These are phyloP conservation scores for Myocastor coypus DNA, from an alignment of 2,113 vertebrate genomes.

Conservation along the genomic window DNA sequence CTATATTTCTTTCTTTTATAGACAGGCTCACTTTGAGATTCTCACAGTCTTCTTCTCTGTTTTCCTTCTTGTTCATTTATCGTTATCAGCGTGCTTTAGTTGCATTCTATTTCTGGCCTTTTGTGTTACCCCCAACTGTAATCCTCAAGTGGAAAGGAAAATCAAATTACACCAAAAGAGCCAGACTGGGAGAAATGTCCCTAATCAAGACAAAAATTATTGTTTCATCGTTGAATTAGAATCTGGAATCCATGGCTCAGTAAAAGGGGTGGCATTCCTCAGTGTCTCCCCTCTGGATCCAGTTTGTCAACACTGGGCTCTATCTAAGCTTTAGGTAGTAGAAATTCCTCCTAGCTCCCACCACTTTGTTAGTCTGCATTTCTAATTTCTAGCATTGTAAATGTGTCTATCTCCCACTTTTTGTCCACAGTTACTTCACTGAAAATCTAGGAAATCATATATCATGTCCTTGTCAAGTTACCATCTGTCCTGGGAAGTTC, in stretches of 20 bases:
- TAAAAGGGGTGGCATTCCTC: conserved; percentile 13
- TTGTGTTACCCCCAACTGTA: neutral
- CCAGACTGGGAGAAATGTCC: neutral
- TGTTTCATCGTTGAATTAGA: conserved; percentile 24
- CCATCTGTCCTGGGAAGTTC: neutral
- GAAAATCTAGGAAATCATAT: conserved; percentile 3
- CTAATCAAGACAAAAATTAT: conserved; percentile 14
- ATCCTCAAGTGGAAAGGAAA: neutral
- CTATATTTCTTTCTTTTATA: neutral
- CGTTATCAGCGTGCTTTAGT: neutral
- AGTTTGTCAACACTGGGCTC: neutral
- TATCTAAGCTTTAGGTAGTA: neutral
- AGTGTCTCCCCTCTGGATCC: conserved; percentile 43
- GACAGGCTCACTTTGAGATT: neutral
- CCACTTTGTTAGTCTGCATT: conserved; percentile 46
- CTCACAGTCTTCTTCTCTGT: neutral
- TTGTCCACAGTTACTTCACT: conserved; percentile 54
- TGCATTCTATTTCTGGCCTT: neutral
- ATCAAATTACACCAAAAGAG: neutral
- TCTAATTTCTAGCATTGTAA: neutral
- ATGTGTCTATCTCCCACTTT: conserved; percentile 45
- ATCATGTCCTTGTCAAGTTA: neutral
- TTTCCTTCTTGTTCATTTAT: neutral
- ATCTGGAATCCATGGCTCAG: neutral
- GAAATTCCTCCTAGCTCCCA: neutral